These are phyloP conservation scores for Centruroides sculpturatus DNA, from an alignment of 1,140 invertebrate genomes.

Conservation along the genomic window DNA sequence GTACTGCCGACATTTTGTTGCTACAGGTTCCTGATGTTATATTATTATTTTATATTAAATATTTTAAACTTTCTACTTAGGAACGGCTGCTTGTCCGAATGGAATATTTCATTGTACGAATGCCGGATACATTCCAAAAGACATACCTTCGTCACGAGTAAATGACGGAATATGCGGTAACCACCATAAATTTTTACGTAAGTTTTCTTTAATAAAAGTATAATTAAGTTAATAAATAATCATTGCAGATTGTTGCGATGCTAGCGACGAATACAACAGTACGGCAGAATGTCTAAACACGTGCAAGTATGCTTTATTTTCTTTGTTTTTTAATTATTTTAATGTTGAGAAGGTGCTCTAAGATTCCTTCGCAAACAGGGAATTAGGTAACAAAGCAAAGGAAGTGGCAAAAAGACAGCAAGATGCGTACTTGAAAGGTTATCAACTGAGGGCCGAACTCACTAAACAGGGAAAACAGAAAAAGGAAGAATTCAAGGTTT, in stretches of 20 bases:
- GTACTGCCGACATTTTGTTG: not conserved
- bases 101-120: constrained; percentile 85
- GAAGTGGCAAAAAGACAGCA: constrained; percentile 53
- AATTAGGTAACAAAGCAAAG: constrained; percentile 61
- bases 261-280: constrained; percentile 70
- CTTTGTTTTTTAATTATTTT: not conserved
- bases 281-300: constrained; percentile 48
- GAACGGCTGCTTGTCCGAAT: constrained; percentile 79
- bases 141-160: constrained; percentile 77
- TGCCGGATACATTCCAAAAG: constrained; percentile 56
- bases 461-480: constrained; percentile 50
- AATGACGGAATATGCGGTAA: constrained; percentile 92
- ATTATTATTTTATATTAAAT: not conserved
- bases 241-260: constrained; percentile 84
- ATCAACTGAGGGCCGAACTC: constrained; percentile 56
- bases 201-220: not conserved
- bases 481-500: constrained; percentile 27
- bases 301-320: constrained; percentile 26
- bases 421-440: constrained; percentile 60
- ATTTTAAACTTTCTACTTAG: constrained; percentile 28
- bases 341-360: not conserved
- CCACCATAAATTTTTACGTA: constrained; percentile 6
- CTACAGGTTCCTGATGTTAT: not conserved
- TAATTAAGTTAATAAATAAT: constrained; percentile 1
- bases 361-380: constrained; percentile 40